Evolutionary conservation across 2,113 vertebrate species (phyloP), one percentile per base, ranked within the genome.

Genomic region (Mesocricetus auratus): DNA sequence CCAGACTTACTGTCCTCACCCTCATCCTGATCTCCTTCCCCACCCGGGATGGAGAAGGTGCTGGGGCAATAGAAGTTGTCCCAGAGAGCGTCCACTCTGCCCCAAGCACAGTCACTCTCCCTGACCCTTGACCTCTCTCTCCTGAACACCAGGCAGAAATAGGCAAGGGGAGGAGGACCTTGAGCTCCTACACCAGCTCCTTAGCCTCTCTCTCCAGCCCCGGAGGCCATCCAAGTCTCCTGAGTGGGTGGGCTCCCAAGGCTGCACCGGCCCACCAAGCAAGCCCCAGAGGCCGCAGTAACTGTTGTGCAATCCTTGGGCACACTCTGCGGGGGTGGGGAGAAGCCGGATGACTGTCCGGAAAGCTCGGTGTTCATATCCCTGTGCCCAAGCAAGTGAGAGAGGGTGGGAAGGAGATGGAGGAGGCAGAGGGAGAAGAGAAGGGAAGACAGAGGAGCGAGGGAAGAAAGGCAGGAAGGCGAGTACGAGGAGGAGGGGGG

Each of bases 221-320:
- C 74, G 73, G 42, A 24, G 60, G 53, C 3, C 24, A 3, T n/a
- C 24, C 62, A 3, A 60, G 29, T 47, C 66, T 50, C 81, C 47
- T 19, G 62, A 79, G 62, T 89, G n/a, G 71, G 60, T 64, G 92
- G 87, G 90, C 56, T 87, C 92, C 83, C 69, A 7, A n/a, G 94
- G 66, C 39, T 60, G 88, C 64, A 7, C 86, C 21, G 79, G 50
- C 10, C 50, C 83, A 64, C 69, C 47, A 36, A 17, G 56, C 60
- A 17, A 87, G 87, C 31, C 50, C 79, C 5, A 26, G 86, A 85
- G 83, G 69, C 93, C n/a, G 0, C 47, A 53, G 83, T 16, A 1
- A 71, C 21, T 42, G 62, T 98, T 96, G 95, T 92, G 96, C 88
- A 97, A 98, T 73, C 79, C 90, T 17, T 3, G 79, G n/a, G 91